Evolutionary conservation across 1,140 invertebrate species (phyloP).

Genomic region (Drosophila sp.): DNA sequence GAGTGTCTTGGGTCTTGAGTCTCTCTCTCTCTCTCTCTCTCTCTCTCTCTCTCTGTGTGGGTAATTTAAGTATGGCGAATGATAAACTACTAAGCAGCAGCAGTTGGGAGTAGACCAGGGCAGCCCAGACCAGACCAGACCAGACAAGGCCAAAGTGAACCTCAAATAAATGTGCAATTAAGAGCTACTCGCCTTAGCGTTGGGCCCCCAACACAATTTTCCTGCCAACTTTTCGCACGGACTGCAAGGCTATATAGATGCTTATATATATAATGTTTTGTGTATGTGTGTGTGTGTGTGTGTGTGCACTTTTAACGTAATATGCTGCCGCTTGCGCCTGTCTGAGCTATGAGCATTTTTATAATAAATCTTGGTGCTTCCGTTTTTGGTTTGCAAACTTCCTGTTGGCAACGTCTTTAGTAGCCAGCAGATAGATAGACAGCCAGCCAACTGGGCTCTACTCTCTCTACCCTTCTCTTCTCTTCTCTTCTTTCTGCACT

Average conservation of each 20-base stretch:
- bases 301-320: slow-evolving; percentile 75
- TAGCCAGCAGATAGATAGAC: slow-evolving; percentile 40
- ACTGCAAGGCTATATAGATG: slow-evolving; percentile 41
- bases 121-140: slow-evolving; percentile 4
- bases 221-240: slow-evolving; percentile 66
- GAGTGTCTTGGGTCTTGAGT: slow-evolving; percentile 17
- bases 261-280: slow-evolving; percentile 23
- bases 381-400: slow-evolving; percentile 81
- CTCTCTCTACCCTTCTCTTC: not conserved
- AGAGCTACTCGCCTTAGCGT: slow-evolving; percentile 77
- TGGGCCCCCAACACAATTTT: slow-evolving; percentile 69
- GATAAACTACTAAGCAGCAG: slow-evolving; percentile 80
- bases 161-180: slow-evolving; percentile 81
- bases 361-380: slow-evolving; percentile 79
- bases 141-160: slow-evolving; percentile 38
- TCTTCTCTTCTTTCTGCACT: slow-evolving; percentile 32
- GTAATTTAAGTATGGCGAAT: slow-evolving; percentile 77
- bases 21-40: not conserved
- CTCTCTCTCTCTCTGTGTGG: not conserved
- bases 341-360: slow-evolving; percentile 79
- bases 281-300: slow-evolving; percentile 36
- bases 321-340: slow-evolving; percentile 73
- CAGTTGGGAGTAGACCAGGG: slow-evolving; percentile 3
- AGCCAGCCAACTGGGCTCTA: not conserved
- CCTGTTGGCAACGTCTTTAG: slow-evolving; percentile 75